phyloP scores from a whole-genome alignment of 2,888 invertebrate species.

The Zaprionus lineosus region DNA sequence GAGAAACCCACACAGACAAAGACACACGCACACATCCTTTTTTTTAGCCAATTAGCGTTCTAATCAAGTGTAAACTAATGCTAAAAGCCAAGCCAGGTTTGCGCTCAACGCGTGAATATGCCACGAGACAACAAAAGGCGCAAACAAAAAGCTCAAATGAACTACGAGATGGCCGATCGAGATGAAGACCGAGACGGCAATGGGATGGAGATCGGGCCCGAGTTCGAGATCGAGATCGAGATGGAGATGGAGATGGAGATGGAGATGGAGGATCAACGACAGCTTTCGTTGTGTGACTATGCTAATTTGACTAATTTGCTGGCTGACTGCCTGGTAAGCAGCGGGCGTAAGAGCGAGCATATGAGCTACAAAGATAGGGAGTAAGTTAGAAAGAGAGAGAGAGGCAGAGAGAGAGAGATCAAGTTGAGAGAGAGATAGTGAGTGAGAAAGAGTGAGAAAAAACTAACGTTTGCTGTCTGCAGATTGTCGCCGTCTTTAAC shows the following conservation, averaged over 20 bases:
- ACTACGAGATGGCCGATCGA: neutral
- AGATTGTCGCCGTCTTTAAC: conserved; percentile 45
- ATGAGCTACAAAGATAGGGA: neutral
- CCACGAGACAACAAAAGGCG: conserved; percentile 74
- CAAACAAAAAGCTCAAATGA: conserved; percentile 3
- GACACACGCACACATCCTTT: conserved; percentile 24
- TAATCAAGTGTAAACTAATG: conserved; percentile 79
- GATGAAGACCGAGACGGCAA: neutral
- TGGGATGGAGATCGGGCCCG: neutral
- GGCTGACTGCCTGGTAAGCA: conserved; percentile 4
- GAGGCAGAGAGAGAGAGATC: neutral
- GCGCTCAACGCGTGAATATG: conserved; percentile 79
- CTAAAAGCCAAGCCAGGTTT: conserved; percentile 72
- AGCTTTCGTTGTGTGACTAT: conserved; percentile 45
- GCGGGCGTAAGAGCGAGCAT: neutral
- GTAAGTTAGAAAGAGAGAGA: conserved; percentile 2
- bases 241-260: conserved; percentile 1
- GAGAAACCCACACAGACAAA: no score
- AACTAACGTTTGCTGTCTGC: conserved; percentile 30
- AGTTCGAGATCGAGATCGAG: conserved; percentile 11
- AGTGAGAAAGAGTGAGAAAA: conserved; percentile 4
- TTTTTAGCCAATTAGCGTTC: conserved; percentile 70
- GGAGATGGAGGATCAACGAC: conserved; percentile 37
- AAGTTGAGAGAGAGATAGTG: neutral
- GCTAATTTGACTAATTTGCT: conserved; percentile 72